These are phyloP conservation scores for Anguilla megastoma DNA, from an alignment of 2,797 vertebrate species.

Conservation along the genomic window DNA sequence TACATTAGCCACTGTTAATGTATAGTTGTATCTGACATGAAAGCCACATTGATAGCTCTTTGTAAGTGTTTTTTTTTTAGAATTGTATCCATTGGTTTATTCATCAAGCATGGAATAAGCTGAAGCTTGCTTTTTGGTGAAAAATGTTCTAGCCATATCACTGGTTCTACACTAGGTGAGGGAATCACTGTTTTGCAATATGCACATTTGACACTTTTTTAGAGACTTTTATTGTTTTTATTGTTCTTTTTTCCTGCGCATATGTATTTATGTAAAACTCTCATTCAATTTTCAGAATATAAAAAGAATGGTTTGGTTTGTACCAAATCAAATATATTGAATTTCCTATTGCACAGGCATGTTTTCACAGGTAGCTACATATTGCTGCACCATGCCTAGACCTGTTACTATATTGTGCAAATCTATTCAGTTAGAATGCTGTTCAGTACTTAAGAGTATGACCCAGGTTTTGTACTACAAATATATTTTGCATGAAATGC, in stretches of 20 bases:
- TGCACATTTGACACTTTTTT: conserved; percentile 12
- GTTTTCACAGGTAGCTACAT: conserved; percentile 8
- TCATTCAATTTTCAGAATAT: neutral
- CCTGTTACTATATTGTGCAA: neutral
- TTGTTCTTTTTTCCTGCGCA: neutral
- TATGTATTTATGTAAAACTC: neutral
- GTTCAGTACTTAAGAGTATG: neutral
- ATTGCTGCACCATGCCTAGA: neutral
- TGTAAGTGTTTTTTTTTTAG: conserved; percentile 1
- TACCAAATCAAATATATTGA: neutral
- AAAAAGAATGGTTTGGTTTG: neutral
- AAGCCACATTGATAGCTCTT: neutral
- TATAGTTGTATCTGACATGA: neutral
- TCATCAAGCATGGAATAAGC: neutral
- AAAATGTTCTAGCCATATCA: neutral
- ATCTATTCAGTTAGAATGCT: neutral
- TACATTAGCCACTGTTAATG: neutral
- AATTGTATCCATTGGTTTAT: too few relatives aligned
- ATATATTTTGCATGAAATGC: neutral
- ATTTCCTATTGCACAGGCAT: neutral
- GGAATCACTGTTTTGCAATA: neutral
- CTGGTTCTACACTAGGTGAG: neutral
- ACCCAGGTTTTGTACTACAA: neutral
- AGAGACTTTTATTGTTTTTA: neutral
- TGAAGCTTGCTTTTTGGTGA: neutral